Evolutionary conservation across 2,797 vertebrate species (phyloP), one percentile per base, ranked within the genome.

Genomic region (Prunella strophiata): DNA sequence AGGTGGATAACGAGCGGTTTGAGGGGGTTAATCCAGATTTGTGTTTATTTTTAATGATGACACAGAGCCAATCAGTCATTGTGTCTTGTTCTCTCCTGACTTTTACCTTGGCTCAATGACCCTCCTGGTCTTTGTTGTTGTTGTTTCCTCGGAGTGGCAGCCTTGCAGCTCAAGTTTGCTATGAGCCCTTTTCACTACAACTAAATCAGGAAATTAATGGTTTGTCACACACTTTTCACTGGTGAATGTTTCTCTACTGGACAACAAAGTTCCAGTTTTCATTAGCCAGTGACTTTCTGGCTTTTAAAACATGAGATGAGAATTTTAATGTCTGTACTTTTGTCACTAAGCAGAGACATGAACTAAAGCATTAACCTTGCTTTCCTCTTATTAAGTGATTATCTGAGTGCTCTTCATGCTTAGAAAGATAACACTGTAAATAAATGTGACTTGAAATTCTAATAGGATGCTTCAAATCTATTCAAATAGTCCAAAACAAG

Each of bases 331-430:
- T 36, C n/a, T 65, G 11, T 63, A 15, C 73, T 89, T 92, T 82
- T 82, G 34, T 51, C 71, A 79, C 29, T 78, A 81, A 91, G 25
- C 45, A 74, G 42, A 88, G 43, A 43, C 17, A 71, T 73, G 27
- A 90, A 62, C 42, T 88, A 50, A 82, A 73, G 61, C 57, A 67
- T 89, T 94, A 92, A 85, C 54, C 72, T 78, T 95, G 61, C 34
- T 84, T 93, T 89, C n/a, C 62, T 85, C 47, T 87, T 87, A 76
- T 52, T 89, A 88, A 79, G 55, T 82, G 47, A 36, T 93, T 93
- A 85, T 79, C 74, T 66, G 68, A 92, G 51, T 77, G 59, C 62
- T 90, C 54, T 92, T 78, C 43, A 55, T 79, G n/a, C 77, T 85
- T 79, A 91, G 80, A 71, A 94, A 84, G 63, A 58, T 66, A 91